These are phyloP conservation scores for Argyresthia albistria DNA, from an alignment of 2,888 invertebrate genomes.

Conservation along the genomic window DNA sequence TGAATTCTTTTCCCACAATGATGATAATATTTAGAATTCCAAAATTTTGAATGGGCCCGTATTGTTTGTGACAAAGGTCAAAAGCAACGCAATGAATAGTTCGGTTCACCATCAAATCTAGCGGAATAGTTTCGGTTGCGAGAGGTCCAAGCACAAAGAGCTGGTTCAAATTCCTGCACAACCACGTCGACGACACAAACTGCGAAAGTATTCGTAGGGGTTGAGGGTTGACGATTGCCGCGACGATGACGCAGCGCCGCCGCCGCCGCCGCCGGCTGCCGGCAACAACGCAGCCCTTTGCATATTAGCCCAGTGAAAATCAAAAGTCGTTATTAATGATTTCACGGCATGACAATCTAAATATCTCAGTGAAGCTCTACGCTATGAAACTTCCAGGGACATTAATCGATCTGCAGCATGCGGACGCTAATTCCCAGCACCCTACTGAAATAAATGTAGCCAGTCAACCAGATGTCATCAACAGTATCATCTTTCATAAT, in stretches of 20 bases:
- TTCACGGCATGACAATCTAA: conserved; percentile 63
- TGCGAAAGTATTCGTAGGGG: conserved; percentile 48
- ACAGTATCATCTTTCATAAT: conserved; percentile 56
- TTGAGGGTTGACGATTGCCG: conserved; percentile 45
- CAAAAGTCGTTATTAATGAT: conserved; percentile 70
- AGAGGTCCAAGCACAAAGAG: conserved; percentile 66
- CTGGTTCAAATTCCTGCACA: conserved; percentile 63
- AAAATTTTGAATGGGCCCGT: background rate
- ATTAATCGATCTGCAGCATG: conserved; percentile 46
- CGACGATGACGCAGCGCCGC: conserved; percentile 24
- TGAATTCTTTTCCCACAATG: background rate
- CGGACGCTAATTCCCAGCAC: conserved; percentile 36
- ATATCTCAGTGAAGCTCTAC: conserved; percentile 40
- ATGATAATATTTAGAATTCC: background rate
- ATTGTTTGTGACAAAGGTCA: conserved; percentile 28
- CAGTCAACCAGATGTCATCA: conserved; percentile 60
- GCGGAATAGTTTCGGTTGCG: conserved; percentile 57
- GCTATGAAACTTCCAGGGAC: conserved; percentile 37
- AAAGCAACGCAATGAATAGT: conserved; percentile 52
- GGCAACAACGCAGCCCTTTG: conserved; percentile 29
- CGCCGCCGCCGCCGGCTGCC: conserved; percentile 21
- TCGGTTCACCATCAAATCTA: conserved; percentile 50
- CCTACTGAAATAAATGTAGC: conserved; percentile 46
- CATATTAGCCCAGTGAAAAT: conserved; percentile 68
- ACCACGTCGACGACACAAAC: conserved; percentile 63